phyloP scores from a whole-genome alignment of 2,888 invertebrate genomes.

The Cordilura impudica region DNA sequence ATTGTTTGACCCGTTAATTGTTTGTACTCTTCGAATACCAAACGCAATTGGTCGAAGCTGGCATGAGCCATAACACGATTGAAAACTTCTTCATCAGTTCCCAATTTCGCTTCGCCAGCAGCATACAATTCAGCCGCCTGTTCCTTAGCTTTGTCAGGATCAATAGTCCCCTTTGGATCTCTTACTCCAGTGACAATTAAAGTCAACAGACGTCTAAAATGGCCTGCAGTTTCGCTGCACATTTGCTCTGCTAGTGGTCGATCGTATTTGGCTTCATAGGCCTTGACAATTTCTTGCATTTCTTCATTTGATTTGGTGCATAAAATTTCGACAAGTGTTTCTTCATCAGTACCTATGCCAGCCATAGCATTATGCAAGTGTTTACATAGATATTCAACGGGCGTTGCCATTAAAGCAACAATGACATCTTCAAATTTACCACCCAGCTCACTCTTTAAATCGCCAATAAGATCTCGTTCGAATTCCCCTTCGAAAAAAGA shows the following conservation, averaged over 20 bases:
- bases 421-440: constrained; percentile 87
- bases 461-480: constrained; percentile 82
- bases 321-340: constrained; percentile 85
- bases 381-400: constrained; percentile 84
- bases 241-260: constrained; percentile 85
- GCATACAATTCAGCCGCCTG: constrained; percentile 84
- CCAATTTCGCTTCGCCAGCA: constrained; percentile 84
- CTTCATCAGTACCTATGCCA: constrained; percentile 86
- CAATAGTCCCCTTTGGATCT: constrained; percentile 81
- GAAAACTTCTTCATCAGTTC: constrained; percentile 85
- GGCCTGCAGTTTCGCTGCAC: constrained; percentile 87
- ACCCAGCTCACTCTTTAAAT: constrained; percentile 84
- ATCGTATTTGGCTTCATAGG: constrained; percentile 82
- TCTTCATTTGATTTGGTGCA: constrained; percentile 84
- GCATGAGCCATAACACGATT: constrained; percentile 85
- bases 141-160: constrained; percentile 82
- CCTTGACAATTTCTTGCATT: constrained; percentile 81
- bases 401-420: constrained; percentile 83
- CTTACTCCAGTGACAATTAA: constrained; percentile 83
- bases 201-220: constrained; percentile 86
- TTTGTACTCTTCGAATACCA: constrained; percentile 85
- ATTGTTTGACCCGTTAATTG: constrained; percentile 83
- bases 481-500: constrained; percentile 81
- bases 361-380: constrained; percentile 86
- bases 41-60: constrained; percentile 84